Base-by-base conservation (phyloP, 2,797 vertebrate species). In the Acanthornis magna region DNA sequence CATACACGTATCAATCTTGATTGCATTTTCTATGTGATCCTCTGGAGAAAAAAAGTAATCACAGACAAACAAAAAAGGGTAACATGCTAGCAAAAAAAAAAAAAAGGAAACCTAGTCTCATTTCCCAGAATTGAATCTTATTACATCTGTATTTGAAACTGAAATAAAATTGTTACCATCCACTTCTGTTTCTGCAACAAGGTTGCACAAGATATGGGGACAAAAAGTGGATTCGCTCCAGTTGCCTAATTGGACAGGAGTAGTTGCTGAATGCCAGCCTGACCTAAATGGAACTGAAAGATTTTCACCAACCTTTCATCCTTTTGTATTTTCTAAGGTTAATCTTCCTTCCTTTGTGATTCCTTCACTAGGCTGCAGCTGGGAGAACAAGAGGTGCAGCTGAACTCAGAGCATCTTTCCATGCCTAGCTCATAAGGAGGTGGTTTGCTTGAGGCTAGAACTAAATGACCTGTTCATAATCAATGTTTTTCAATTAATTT, bases 281-380 rank as follows among this genome's bases (percentile, higher is more conserved):
- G 92, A 94, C 91, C 91, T 92, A 92, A 96, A 95, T 94, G 87
- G 82, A 94, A 73, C 67, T 76, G 85, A 90, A 95, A 63, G 76
- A 70, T 86, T 94, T 94, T 91, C 76, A 84, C n/a, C 60, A 73
- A 60, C 66, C 76, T 94, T 88, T 93, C 76, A 88, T 93, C 73
- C 62, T 85, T 93, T 90, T 90, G 34, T 93, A 73, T 96, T 80
- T 80, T 73, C 85, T 84, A 78, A 86, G 50, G 82, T 95, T 95
- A 86, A 90, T 92, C 77, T 95, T 88, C 45, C 42, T 78, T 95
- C 66, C 36, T 92, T 94, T 93, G 66, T 88, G 32, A 58, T 78
- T 68, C 87, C 53, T n/a, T 92, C 70, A 47, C 58, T 89, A 23
- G 79, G 51, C 60, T 96, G 48, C 67, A 75, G 43, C 79, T 73